These are phyloP conservation scores for Megaustenia siamemsis DNA, from an alignment of 2,888 invertebrate genomes.

Conservation along the genomic window DNA sequence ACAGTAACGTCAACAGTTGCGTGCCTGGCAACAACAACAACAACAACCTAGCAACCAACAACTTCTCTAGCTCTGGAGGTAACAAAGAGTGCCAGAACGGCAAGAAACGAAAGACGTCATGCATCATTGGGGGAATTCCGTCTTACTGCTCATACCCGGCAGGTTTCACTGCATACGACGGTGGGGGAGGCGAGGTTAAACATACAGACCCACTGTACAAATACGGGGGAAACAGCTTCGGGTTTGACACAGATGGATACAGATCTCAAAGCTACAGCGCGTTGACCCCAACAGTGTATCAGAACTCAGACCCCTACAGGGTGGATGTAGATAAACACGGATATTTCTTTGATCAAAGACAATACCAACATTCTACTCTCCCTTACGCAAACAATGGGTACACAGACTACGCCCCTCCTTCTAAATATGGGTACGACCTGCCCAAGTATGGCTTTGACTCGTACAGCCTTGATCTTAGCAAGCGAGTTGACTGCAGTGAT, in stretches of 20 bases:
- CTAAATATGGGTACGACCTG: slow-evolving; percentile 77
- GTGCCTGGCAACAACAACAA: slow-evolving; percentile 62
- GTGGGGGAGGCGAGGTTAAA: slow-evolving; percentile 66
- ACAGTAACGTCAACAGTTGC: slow-evolving; percentile 48
- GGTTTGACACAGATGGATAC: slow-evolving; percentile 74
- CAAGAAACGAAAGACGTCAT: slow-evolving; percentile 81
- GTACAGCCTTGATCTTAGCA: slow-evolving; percentile 77
- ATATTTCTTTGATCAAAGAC: slow-evolving; percentile 77
- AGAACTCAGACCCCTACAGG: slow-evolving; percentile 68
- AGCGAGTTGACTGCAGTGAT: slow-evolving; percentile 76
- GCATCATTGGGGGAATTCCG: slow-evolving; percentile 53
- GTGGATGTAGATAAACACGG: slow-evolving; percentile 76
- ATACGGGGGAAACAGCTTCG: slow-evolving; percentile 71
- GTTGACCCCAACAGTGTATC: slow-evolving; percentile 67
- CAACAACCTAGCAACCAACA: slow-evolving; percentile 66
- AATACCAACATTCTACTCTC: slow-evolving; percentile 75
- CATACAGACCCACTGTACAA: slow-evolving; percentile 74
- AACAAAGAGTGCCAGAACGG: slow-evolving; percentile 86
- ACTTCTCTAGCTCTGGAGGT: background rate
- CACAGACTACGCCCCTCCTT: slow-evolving; percentile 74
- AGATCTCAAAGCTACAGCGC: slow-evolving; percentile 71
- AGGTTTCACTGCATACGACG: slow-evolving; percentile 73
- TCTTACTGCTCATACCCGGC: slow-evolving; percentile 59
- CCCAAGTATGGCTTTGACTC: slow-evolving; percentile 75
- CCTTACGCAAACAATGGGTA: slow-evolving; percentile 76